Base-by-base conservation (phyloP, 2,113 vertebrate genomes). In the Gnathonemus echidnorhynchus region DNA sequence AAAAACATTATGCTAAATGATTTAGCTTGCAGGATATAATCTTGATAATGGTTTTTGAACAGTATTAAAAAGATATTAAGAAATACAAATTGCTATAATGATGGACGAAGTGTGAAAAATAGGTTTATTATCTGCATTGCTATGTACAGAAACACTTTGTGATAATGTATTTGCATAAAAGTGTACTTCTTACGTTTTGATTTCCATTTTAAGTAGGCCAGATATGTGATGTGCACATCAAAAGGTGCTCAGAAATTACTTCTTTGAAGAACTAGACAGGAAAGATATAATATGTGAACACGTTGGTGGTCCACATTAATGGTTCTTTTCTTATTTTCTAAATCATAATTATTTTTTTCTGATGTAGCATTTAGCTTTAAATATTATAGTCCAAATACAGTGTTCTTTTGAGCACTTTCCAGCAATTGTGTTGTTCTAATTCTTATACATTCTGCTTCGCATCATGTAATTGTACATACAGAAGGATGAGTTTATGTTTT, bases 11-110 rank as follows among this genome's bases (percentile, higher is more conserved):
- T 85, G 45, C 45, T 24, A 46, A 85, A 85, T 46, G 45, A 85
- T 21, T 70, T 70, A 70, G 66, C 66, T 70, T 48, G 45, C 19
- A 85, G 83, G 19, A 85, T 46, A 45, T 85, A 46, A 45, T 85
- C 83, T 85, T 85, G 42, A 46, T 85, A 46, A 42, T 46, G 83
- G 83, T 46, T 85, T 70, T 17, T 45, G 39, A 85, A 46, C 83
- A 85, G 83, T 70, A 70, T 70, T 85, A 85, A 46, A 85, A 45
- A 85, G 45, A 85, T 46, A 42, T 85, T 70, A 70, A 70, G 62
- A 70, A 70, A 70, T 70, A 31, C 27, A 46, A 85, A 46, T 24
- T 48, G 24, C 42, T 45, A 19, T 46, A 85, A 45, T 85, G 83
- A 85, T 85, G 83, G 83, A 85, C 46, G 83, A 85, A 85, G 45